Conservation (phyloP, 2,888 invertebrate species). For the Nebria salina region DNA sequence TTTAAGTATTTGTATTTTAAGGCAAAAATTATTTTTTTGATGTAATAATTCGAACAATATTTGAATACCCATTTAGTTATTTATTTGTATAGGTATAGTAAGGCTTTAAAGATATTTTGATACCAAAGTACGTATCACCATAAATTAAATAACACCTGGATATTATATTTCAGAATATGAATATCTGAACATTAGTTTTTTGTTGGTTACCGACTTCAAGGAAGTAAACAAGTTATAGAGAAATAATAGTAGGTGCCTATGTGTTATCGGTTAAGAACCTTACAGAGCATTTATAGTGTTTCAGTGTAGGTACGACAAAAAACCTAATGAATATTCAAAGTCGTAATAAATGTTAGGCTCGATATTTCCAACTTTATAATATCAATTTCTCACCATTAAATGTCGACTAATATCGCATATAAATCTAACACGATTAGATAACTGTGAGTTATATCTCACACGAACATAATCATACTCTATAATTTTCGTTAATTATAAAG, state of each 20-base stretch:
- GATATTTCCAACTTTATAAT: constrained; percentile 15
- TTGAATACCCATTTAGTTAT: too few relatives aligned
- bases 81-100: too few relatives aligned
- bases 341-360: not conserved
- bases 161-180: not conserved
- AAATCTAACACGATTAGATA: constrained; percentile 33
- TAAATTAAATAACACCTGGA: not conserved
- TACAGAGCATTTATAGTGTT: not conserved
- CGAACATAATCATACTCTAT: constrained; percentile 16
- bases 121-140: not conserved
- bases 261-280: not conserved
- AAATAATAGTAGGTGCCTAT: not conserved
- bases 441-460: constrained; percentile 19
- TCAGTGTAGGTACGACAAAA: not conserved
- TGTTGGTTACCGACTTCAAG: not conserved
- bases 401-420: constrained; percentile 27
- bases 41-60: too few relatives aligned
- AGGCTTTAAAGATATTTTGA: too few relatives aligned
- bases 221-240: not conserved
- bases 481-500: constrained; percentile 39
- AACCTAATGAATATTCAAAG: not conserved
- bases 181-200: not conserved
- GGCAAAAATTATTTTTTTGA: too few relatives aligned
- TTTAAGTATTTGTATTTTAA: too few relatives aligned
- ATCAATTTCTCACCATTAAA: constrained; percentile 31